phyloP scores from a whole-genome alignment of 2,888 invertebrate species.

The Papilio gigon region DNA sequence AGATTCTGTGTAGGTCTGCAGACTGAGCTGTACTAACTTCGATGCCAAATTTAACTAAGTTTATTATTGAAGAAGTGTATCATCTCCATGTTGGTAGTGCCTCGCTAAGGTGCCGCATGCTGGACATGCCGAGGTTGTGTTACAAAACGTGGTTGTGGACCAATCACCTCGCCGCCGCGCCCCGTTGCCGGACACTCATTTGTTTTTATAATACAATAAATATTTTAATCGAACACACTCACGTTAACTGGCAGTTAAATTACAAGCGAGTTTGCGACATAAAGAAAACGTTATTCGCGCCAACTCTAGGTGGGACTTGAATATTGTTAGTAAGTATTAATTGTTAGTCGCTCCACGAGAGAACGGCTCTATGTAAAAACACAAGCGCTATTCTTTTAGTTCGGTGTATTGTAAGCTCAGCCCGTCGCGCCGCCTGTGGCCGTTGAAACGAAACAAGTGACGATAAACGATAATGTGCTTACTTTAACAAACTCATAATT shows the following conservation, averaged over 20 bases:
- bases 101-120: background rate
- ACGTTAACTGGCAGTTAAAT: conserved; percentile 16
- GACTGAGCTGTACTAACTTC: no score
- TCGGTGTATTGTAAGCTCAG: no score
- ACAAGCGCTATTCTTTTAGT: no score
- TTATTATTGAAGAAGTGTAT: background rate
- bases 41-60: background rate
- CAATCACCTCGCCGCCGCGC: background rate
- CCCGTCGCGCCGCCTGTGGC: no score
- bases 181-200: background rate
- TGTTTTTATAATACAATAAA: conserved; percentile 28
- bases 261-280: conserved; percentile 8
- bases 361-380: no score
- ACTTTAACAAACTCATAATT: no score
- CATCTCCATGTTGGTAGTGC: background rate
- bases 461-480: no score
- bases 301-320: no score
- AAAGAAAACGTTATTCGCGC: background rate
- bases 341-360: no score
- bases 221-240: conserved; percentile 25
- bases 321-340: no score
- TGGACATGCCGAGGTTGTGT: background rate
- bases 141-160: conserved; percentile 5
- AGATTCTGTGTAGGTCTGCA: no score
- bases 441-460: no score